phyloP scores from a whole-genome alignment of 1,140 invertebrate species.

The Brachystomella parvula region DNA sequence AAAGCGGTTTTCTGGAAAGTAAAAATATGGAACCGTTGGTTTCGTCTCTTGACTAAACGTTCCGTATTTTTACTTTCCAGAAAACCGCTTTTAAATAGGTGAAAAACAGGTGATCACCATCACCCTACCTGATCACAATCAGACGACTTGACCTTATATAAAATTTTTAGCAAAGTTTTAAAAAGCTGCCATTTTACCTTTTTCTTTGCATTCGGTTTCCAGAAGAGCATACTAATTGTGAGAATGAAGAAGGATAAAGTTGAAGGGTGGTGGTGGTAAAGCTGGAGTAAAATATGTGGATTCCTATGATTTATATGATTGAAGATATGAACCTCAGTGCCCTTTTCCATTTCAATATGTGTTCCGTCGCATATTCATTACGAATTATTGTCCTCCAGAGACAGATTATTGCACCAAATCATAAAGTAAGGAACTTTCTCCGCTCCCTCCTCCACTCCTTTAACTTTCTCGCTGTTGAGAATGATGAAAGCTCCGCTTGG shows the following conservation, averaged over 20 bases:
- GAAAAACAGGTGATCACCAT: no score
- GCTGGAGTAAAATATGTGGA: neutral
- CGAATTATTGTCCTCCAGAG: constrained; percentile 42
- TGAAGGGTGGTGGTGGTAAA: neutral
- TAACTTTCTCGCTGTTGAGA: constrained; percentile 6
- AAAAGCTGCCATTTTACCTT: no score
- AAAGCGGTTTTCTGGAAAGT: no score
- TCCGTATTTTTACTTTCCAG: no score
- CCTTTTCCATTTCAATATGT: constrained; percentile 37
- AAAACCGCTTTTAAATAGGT: no score
- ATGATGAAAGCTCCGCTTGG: neutral
- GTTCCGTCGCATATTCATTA: constrained; percentile 47
- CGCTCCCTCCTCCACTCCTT: constrained; percentile 3
- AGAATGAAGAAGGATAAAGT: constrained; percentile 8
- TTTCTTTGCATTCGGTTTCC: neutral
- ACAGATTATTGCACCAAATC: constrained; percentile 40
- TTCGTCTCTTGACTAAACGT: no score
- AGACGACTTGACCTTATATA: no score
- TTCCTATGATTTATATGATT: constrained; percentile 31
- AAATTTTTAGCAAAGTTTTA: no score
- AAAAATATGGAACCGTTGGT: no score
- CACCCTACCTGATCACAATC: no score
- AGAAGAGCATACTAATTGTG: constrained; percentile 6
- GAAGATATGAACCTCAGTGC: constrained; percentile 27
- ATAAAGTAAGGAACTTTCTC: constrained; percentile 31